Conservation (phyloP, 2,113 vertebrate genomes). For the Cettia cetti region DNA sequence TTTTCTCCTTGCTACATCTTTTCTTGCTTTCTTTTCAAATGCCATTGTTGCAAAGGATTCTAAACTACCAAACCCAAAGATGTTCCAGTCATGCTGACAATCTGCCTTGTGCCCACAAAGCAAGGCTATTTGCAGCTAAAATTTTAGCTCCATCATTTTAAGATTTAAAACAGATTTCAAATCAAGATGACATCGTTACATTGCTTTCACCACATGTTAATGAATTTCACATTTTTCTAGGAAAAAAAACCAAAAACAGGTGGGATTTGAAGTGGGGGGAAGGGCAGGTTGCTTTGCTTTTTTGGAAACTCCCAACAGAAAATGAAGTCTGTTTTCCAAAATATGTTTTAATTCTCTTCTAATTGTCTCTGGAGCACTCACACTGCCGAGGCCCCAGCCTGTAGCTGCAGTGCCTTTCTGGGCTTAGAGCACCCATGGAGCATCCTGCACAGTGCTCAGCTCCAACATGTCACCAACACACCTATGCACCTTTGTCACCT, state of each 20-base stretch:
- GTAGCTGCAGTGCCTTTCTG: accelerated
- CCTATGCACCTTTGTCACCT: not conserved
- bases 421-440: not conserved
- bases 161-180: constrained; percentile 63
- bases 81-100: not conserved
- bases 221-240: constrained; percentile 56
- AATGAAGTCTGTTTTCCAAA: constrained; percentile 4
- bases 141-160: not conserved
- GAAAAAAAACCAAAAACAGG: constrained; percentile 36
- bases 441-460: not conserved
- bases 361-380: not conserved
- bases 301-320: not conserved
- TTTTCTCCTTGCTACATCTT: not conserved
- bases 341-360: not conserved
- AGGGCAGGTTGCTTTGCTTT: constrained; percentile 13
- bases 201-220: constrained; percentile 59
- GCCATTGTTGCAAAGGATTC: not conserved
- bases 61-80: not conserved
- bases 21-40: not conserved
- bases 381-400: not conserved
- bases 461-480: not conserved
- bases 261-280: constrained; percentile 9
- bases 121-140: not conserved
- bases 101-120: not conserved
- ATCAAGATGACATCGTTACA: constrained; percentile 31